Percentiles rank a stretch among this genome's conserved stretches.
phyloP scores from a whole-genome alignment of 2,113 vertebrate genomes.

The Noturus placidus region DNA sequence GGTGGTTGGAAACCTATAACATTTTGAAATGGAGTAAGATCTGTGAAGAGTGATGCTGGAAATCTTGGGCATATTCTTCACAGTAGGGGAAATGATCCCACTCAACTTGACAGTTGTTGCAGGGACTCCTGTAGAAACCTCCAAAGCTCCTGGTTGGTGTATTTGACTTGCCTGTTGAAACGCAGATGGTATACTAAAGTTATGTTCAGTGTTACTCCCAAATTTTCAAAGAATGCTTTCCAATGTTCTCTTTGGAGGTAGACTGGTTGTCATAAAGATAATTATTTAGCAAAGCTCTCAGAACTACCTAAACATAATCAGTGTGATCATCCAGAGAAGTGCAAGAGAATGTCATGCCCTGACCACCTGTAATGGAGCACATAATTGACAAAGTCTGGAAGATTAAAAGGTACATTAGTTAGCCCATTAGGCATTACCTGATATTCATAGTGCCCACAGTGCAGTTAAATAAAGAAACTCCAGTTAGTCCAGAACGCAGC shows the following conservation, averaged over 20 bases:
- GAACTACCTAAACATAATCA: neutral
- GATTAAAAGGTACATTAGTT: neutral
- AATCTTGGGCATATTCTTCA: slow-evolving; percentile 5
- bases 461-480: too few species aligned
- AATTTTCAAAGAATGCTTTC: neutral
- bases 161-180: neutral
- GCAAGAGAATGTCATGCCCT: neutral
- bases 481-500: too few species aligned
- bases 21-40: slow-evolving; percentile 16
- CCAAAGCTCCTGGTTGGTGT: neutral
- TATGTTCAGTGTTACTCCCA: neutral
- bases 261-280: neutral
- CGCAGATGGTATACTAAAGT: neutral
- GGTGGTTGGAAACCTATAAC: slow-evolving; percentile 14
- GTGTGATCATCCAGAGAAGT: neutral
- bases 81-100: neutral
- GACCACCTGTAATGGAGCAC: neutral
- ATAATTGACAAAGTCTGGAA: neutral
- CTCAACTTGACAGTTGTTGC: slow-evolving; percentile 12
- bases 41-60: neutral
- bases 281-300: neutral
- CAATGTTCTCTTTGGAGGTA: neutral
- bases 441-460: neutral
- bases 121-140: slow-evolving; percentile 3
- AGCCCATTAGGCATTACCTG: neutral